Evolutionary conservation across 2,888 invertebrate species (phyloP).

Genomic region (Syrphus vitripennis): DNA sequence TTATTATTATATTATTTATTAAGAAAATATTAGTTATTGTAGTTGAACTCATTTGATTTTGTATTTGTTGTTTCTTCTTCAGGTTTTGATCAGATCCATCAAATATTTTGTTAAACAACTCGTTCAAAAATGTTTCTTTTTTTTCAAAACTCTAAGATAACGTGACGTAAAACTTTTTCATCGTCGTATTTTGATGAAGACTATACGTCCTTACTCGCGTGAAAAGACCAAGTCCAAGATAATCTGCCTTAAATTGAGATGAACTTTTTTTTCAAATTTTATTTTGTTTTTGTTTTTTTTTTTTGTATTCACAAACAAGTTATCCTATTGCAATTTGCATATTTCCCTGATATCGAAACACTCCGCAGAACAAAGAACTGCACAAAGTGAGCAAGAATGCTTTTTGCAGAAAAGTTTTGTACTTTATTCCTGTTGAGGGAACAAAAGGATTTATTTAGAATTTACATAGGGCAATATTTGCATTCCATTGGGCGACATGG

Average conservation of each 20-base stretch:
- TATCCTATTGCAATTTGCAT: conserved; percentile 60
- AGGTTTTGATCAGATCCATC: background rate
- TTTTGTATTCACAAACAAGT: conserved; percentile 41
- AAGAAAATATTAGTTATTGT: no score
- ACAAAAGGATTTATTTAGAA: conserved; percentile 56
- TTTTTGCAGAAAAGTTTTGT: conserved; percentile 38
- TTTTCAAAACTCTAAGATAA: conserved; percentile 24
- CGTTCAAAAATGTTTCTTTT: background rate
- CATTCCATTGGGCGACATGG: conserved; percentile 58
- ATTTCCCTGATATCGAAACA: conserved; percentile 41
- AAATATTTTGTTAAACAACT: background rate
- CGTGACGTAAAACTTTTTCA: conserved; percentile 19
- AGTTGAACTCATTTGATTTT: no score
- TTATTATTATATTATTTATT: no score
- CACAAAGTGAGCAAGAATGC: conserved; percentile 26
- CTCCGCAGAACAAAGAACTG: conserved; percentile 38
- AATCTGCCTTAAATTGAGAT: conserved; percentile 39
- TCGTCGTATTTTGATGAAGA: background rate
- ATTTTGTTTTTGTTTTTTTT: background rate
- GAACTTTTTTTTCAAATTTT: conserved; percentile 36
- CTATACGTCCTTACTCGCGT: background rate
- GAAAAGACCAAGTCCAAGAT: conserved; percentile 16
- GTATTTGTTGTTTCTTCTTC: background rate
- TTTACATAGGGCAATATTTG: conserved; percentile 59
- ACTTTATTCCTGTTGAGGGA: conserved; percentile 39